Conservation (phyloP, 2,113 vertebrate genomes). For the Proteles cristata region DNA sequence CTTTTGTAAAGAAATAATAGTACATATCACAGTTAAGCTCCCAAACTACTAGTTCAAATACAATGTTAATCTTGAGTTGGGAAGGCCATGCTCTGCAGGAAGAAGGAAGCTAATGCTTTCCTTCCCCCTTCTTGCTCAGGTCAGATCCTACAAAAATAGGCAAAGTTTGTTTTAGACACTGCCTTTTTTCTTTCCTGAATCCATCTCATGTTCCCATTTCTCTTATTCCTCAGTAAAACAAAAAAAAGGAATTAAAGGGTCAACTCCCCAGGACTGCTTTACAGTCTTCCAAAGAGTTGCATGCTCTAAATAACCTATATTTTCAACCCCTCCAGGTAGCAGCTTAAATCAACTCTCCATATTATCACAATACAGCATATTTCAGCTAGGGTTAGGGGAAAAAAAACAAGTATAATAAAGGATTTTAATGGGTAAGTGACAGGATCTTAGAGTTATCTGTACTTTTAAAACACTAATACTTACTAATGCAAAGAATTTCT, state of each 20-base stretch:
- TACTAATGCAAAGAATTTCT: not conserved
- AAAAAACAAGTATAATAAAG: not conserved
- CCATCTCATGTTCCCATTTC: not conserved
- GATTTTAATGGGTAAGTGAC: not conserved
- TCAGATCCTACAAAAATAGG: not conserved
- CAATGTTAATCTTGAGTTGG: not conserved
- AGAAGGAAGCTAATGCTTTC: not conserved
- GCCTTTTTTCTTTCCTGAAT: not conserved
- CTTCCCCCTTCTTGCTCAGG: not conserved
- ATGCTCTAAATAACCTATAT: constrained; percentile 3
- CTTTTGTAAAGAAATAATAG: constrained; percentile 3
- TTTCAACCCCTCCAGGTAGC: not conserved
- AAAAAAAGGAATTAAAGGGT: not conserved
- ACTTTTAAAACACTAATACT: not conserved
- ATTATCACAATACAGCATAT: not conserved
- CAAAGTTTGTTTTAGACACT: not conserved
- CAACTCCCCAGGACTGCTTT: not conserved
- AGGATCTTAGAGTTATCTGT: not conserved
- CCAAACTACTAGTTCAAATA: constrained; percentile 1
- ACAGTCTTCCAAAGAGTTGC: not conserved
- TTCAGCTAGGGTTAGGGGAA: not conserved
- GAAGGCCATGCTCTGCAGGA: not conserved
- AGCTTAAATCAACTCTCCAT: not conserved
- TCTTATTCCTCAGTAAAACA: not conserved
- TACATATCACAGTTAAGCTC: not conserved